These are phyloP conservation scores for Pangasius djambal DNA, from an alignment of 2,797 vertebrate species.

Conservation along the genomic window DNA sequence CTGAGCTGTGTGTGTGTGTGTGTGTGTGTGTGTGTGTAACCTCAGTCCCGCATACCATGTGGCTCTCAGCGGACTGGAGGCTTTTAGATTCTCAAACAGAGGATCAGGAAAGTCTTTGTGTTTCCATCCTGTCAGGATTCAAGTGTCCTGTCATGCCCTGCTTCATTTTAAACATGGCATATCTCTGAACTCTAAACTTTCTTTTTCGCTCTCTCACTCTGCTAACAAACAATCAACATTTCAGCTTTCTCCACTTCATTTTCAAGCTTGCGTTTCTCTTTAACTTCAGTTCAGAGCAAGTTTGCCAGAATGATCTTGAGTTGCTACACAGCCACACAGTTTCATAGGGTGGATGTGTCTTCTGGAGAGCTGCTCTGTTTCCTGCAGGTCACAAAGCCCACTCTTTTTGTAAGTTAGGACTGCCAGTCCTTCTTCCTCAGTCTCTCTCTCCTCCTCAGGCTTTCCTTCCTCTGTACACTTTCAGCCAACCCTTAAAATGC, in stretches of 20 bases:
- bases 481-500: background rate
- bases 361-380: constrained; percentile 70
- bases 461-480: background rate
- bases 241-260: background rate
- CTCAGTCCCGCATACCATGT: constrained; percentile 62
- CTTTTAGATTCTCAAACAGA: constrained; percentile 59
- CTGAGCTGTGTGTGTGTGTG: constrained; percentile 48
- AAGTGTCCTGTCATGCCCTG: constrained; percentile 46
- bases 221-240: background rate
- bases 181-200: constrained; percentile 60
- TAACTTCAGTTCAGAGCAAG: background rate
- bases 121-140: constrained; percentile 75
- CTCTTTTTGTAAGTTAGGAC: constrained; percentile 67
- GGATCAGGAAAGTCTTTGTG: constrained; percentile 60
- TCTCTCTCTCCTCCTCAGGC: background rate
- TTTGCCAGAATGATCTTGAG: background rate
- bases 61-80: constrained; percentile 60
- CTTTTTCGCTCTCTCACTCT: constrained; percentile 64
- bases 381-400: constrained; percentile 61
- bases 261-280: background rate
- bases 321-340: background rate
- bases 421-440: constrained; percentile 43
- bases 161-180: constrained; percentile 32
- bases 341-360: constrained; percentile 55
- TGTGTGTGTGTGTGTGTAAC: constrained; percentile 50